These are phyloP conservation scores for Pelecanoides urinatrix DNA, from an alignment of 2,113 vertebrate species.

Conservation along the genomic window DNA sequence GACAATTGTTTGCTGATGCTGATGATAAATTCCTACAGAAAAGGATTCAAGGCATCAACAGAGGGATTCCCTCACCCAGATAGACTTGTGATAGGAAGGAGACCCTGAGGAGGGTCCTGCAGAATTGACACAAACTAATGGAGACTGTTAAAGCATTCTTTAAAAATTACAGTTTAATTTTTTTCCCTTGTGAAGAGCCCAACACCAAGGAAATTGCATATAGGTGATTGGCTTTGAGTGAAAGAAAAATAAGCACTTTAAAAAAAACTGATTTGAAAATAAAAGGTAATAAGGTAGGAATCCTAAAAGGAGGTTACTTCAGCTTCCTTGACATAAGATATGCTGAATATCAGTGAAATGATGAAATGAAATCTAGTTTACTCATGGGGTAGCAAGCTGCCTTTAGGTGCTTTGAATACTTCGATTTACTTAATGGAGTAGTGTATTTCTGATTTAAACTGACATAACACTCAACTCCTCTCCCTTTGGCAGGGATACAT, in stretches of 20 bases:
- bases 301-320: background rate
- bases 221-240: background rate
- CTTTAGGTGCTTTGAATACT: background rate
- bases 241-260: background rate
- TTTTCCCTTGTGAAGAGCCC: background rate
- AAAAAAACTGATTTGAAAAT: background rate
- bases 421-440: background rate
- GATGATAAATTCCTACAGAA: background rate
- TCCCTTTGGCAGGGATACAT: background rate
- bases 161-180: background rate
- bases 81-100: background rate
- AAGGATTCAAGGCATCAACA: background rate
- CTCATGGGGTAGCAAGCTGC: background rate
- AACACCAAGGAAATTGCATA: background rate
- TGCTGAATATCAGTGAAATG: background rate
- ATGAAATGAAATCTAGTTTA: background rate
- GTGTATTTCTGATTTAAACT: background rate
- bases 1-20: background rate
- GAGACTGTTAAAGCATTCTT: background rate
- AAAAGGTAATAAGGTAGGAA: background rate
- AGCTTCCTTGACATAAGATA: background rate
- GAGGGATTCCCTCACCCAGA: background rate
- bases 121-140: background rate
- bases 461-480: background rate
- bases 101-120: background rate